A percentile compares a stretch with the other conserved stretches of the same genome.
Conservation (phyloP, 2,888 invertebrate species). For the Dryococelus australis region DNA sequence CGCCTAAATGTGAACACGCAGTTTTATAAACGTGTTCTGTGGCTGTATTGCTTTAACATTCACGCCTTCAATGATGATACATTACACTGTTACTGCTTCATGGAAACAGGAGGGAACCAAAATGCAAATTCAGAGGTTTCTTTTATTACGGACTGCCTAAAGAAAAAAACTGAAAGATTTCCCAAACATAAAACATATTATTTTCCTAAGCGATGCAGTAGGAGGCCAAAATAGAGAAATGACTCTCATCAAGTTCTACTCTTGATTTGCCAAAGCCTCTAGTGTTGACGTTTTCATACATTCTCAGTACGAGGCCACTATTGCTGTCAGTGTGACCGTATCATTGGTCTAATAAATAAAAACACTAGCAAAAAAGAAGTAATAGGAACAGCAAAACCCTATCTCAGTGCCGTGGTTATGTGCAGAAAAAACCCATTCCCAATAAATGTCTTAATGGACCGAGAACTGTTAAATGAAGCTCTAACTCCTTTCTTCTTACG, state of each 20-base stretch:
- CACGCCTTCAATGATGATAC: conserved; percentile 19
- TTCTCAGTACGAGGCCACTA: background rate
- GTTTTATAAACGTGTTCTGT: background rate
- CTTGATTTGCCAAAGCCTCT: too few relatives aligned
- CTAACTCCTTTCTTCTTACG: background rate
- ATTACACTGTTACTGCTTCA: too few relatives aligned
- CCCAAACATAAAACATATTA: background rate
- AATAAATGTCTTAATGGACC: background rate
- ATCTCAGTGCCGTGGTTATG: background rate
- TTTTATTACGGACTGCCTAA: conserved; percentile 5
- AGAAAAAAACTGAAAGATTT: background rate
- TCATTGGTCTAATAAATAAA: too few relatives aligned
- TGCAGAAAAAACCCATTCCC: background rate
- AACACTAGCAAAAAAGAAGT: background rate
- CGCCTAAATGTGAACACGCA: background rate
- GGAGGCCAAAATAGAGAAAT: background rate
- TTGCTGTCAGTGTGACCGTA: background rate
- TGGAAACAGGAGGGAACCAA: too few relatives aligned
- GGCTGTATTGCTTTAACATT: background rate
- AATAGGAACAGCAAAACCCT: background rate
- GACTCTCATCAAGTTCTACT: conserved; percentile 12
- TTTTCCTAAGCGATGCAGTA: background rate
- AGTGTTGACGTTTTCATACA: background rate
- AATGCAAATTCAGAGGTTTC: conserved; percentile 19
- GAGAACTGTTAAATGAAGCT: background rate